These are phyloP conservation scores for Lichenostomus cassidix DNA, from an alignment of 2,113 vertebrate genomes.

Conservation along the genomic window DNA sequence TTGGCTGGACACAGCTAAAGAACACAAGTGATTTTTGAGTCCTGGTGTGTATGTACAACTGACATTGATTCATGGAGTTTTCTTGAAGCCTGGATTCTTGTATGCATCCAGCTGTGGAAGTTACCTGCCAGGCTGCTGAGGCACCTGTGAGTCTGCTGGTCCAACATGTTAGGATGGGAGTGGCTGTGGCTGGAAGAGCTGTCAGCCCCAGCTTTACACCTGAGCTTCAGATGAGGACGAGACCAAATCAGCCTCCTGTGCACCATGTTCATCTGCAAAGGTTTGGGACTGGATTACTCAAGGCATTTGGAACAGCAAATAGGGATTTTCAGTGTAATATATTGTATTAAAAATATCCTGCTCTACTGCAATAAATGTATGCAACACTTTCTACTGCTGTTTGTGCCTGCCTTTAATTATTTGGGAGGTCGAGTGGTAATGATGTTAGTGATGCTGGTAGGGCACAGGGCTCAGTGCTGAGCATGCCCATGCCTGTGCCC, in stretches of 20 bases:
- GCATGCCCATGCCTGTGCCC: not conserved
- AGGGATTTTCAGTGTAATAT: not conserved
- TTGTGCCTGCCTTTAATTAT: not conserved
- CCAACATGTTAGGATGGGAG: rapidly evolving
- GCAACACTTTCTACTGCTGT: not conserved
- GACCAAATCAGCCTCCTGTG: not conserved
- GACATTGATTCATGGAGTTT: rapidly evolving
- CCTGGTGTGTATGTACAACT: rapidly evolving
- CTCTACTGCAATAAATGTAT: not conserved
- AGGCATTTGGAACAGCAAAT: not conserved
- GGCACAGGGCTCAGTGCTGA: not conserved
- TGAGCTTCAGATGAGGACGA: not conserved
- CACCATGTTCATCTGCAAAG: not conserved
- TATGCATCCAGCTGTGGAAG: not conserved
- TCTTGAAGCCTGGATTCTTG: not conserved
- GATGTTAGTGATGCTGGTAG: not conserved
- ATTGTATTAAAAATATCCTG: not conserved
- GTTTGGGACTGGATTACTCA: not conserved
- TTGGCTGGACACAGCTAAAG: not conserved
- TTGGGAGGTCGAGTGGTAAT: not conserved
- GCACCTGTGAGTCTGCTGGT: not conserved
- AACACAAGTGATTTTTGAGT: not conserved
- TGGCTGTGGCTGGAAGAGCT: not conserved
- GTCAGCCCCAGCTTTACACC: not conserved
- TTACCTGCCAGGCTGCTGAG: not conserved